phyloP scores from a whole-genome alignment of 2,888 invertebrate genomes.

The Watsonalla cultraria region DNA sequence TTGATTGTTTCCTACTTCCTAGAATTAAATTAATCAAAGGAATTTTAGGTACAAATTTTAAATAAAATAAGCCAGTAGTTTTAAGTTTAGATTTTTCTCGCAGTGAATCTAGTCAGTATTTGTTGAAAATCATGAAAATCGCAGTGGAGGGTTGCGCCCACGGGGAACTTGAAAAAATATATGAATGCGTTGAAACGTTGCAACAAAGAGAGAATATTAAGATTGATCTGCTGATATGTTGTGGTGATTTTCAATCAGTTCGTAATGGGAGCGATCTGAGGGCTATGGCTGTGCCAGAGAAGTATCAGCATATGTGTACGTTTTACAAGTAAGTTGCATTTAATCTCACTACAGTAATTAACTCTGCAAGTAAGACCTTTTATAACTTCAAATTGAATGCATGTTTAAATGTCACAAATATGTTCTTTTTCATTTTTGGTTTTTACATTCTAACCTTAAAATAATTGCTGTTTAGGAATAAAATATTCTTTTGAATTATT shows the following conservation, averaged over 20 bases:
- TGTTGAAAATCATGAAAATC: conserved; percentile 86
- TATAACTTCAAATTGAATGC: no score
- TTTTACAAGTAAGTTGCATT: conserved; percentile 36
- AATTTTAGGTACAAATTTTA: no score
- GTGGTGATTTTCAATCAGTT: conserved; percentile 98
- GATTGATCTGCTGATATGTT: conserved; percentile 95
- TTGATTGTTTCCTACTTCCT: no score
- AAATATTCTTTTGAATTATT: no score
- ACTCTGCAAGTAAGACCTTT: no score
- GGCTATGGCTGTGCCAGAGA: conserved; percentile 97
- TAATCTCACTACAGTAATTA: no score
- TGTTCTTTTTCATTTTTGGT: no score
- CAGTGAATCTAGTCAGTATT: neutral
- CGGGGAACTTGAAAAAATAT: conserved; percentile 97
- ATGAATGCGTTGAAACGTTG: conserved; percentile 87
- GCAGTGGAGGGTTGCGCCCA: conserved; percentile 99
- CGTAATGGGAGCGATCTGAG: conserved; percentile 92
- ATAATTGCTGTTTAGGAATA: neutral
- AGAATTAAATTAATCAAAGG: no score
- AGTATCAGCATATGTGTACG: conserved; percentile 88
- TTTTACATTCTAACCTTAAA: no score
- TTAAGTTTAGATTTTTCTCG: neutral
- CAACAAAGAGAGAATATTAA: conserved; percentile 86
- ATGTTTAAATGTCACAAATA: no score
- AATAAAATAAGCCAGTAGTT: neutral